Evolutionary conservation across 2,113 vertebrate genomes (phyloP), one percentile per base, ranked within the genome.

Genomic region (Sisor rabdophorus): DNA sequence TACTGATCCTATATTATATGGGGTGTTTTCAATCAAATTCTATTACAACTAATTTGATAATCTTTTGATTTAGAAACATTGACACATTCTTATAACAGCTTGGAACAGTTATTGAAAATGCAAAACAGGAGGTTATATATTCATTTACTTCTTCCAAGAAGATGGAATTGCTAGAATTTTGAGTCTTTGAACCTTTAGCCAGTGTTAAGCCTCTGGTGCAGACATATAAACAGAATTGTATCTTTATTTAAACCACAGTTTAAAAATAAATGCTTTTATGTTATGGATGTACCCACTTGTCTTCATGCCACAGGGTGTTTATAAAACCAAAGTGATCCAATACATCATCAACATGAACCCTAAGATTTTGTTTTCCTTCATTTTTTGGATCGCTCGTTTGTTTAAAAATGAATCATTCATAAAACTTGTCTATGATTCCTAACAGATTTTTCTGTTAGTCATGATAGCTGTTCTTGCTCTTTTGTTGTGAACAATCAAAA

Each of bases 371-470:
- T 20, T 53, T 58, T 22, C 22, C 30, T 61, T 47, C 15, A 44
- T 32, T 52, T 69, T 70, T 75, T 76, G 78, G 50, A 72, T 30
- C 40, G 53, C n/a, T 70, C 17, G 11, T 60, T 77, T 59, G 52
- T 60, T 73, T 73, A 8, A 68, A 80, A 80, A 75, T 24, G 58
- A 32, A 55, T 80, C 30, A 55, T 64, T 71, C 56, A 80, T 65
- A 55, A 15, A 67, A 72, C 69, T 36, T 59, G 54, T 40, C 56
- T 64, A 28, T 65, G 68, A 76, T 74, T 64, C 54, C 30, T 50
- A 58, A 80, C 72, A 80, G 64, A 59, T 60, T 75, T 44, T 61
- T 70, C 30, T 58, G 15, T 61, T 48, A 61, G 40, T 61, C 55
- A 73, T 48, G n/a, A 61, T 73, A 48, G 47, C 47, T 30, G 65